A percentile compares a stretch with the other conserved stretches of the same genome.
Conservation (phyloP, 2,113 vertebrate genomes). For the Actinemys pallida region DNA sequence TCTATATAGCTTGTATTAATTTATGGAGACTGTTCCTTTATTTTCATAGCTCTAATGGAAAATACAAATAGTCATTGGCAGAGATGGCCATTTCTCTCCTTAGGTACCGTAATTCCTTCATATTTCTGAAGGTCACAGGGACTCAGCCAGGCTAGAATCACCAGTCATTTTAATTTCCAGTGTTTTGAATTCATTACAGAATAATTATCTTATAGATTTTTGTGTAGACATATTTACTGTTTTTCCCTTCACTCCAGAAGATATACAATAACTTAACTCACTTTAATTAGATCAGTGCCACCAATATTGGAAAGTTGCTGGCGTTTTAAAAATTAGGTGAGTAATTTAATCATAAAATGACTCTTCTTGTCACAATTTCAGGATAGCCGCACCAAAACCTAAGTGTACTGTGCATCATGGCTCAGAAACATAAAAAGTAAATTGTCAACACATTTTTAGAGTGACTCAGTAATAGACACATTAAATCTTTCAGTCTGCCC, state of each 20-base stretch:
- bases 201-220: conserved; percentile 58
- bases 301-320: conserved; percentile 34
- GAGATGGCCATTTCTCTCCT: not conserved
- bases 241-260: conserved; percentile 20
- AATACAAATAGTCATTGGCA: not conserved
- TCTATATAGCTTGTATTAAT: not conserved
- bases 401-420: not conserved
- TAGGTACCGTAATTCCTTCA: not conserved
- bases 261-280: not conserved
- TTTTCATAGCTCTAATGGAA: not conserved
- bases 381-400: conserved; percentile 5
- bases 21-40: not conserved
- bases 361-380: conserved; percentile 27
- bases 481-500: not conserved
- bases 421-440: conserved; percentile 34
- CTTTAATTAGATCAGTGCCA: conserved; percentile 21
- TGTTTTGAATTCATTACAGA: conserved; percentile 24
- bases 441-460: not conserved
- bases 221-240: conserved; percentile 17
- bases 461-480: not conserved
- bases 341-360: conserved; percentile 37
- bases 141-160: not conserved
- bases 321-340: conserved; percentile 16
- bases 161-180: conserved; percentile 6
- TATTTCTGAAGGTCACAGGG: conserved; percentile 33